These are phyloP conservation scores for Odontothrips loti DNA, from an alignment of 2,888 invertebrate genomes.

Conservation along the genomic window DNA sequence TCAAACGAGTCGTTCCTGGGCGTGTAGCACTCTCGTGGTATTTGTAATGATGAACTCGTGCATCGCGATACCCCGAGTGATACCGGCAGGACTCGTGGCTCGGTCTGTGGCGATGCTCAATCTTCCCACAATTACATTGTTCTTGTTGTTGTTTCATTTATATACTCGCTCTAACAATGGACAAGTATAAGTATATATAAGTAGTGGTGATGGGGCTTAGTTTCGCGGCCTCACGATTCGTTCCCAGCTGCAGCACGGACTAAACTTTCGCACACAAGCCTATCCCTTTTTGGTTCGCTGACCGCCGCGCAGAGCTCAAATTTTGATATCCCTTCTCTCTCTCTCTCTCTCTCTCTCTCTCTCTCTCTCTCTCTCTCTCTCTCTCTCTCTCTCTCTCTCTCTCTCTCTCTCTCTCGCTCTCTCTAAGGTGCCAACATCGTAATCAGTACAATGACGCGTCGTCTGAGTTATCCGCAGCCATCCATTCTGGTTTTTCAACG, in stretches of 20 bases:
- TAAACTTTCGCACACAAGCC: no score
- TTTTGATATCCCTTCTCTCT: no score
- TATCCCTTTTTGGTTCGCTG: no score
- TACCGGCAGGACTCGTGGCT: not conserved
- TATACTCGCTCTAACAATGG: not conserved
- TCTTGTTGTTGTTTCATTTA: slow-evolving; percentile 16
- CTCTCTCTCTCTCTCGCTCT: no score
- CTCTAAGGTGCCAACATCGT: not conserved
- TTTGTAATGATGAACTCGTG: not conserved
- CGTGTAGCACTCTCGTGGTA: not conserved
- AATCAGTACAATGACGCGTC: not conserved
- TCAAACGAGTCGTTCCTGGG: no score
- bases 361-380: no score
- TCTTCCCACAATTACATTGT: slow-evolving; percentile 20
- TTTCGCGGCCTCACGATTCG: no score
- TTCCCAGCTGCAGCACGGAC: no score
- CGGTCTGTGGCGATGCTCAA: not conserved
- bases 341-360: no score
- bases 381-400: no score
- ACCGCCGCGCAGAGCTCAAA: no score
- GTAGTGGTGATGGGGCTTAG: no score
- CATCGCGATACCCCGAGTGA: slow-evolving; percentile 13
- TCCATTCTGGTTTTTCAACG: not conserved
- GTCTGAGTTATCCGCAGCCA: not conserved
- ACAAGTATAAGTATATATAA: not conserved